phyloP scores from a whole-genome alignment of 1,140 invertebrate species.

The Eupeodes corollae region DNA sequence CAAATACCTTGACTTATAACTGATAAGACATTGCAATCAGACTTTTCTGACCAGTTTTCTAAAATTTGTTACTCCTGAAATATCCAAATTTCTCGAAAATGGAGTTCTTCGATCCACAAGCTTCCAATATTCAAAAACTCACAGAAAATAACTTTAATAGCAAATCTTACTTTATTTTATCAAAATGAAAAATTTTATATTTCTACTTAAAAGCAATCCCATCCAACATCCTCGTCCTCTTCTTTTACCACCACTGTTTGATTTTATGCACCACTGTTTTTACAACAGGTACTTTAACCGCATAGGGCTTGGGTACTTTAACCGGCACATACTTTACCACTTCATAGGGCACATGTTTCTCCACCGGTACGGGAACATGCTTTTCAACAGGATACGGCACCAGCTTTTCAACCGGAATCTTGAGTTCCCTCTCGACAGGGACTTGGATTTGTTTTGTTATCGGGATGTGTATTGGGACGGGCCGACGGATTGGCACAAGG shows the following conservation, averaged over 20 bases:
- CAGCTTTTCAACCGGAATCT: constrained; percentile 57
- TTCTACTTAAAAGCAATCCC: no score
- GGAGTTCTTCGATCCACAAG: no score
- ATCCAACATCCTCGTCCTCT: constrained; percentile 1
- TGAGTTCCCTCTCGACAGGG: constrained; percentile 57
- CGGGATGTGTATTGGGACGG: constrained; percentile 61
- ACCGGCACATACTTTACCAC: constrained; percentile 60
- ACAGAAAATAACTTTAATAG: no score
- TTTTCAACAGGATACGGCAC: constrained; percentile 62
- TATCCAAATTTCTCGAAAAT: no score
- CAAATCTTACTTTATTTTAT: no score
- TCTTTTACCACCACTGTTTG: constrained; percentile 41
- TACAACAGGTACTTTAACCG: constrained; percentile 62
- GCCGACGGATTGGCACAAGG: constrained; percentile 55
- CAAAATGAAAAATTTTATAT: no score
- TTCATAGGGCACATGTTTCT: constrained; percentile 57
- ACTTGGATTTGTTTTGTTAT: constrained; percentile 58
- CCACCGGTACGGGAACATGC: constrained; percentile 57
- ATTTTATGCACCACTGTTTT: constrained; percentile 54
- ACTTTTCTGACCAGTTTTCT: no score
- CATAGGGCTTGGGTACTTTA: constrained; percentile 59
- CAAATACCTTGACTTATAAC: no score
- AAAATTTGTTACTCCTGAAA: no score
- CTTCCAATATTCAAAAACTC: no score
- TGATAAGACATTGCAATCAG: no score